Conservation (phyloP, 1,140 invertebrate species). For the Solen grandis region DNA sequence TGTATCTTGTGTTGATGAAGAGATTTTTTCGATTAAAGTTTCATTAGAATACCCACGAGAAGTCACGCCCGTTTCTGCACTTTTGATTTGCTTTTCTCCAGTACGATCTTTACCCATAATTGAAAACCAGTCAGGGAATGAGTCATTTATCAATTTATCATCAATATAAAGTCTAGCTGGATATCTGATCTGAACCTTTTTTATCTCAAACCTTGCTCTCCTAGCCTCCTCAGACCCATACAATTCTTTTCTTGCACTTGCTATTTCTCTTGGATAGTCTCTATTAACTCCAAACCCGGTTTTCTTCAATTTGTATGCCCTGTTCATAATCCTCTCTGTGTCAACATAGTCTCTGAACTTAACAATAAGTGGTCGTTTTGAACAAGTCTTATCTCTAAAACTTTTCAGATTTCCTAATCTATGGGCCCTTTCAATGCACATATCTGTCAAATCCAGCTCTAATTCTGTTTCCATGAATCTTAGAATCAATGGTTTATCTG, state of each 20-base stretch:
- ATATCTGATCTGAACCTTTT: not conserved
- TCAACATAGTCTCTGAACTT: not conserved
- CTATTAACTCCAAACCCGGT: not conserved
- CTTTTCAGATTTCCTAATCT: not conserved
- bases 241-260: not conserved
- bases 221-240: no score
- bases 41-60: not conserved
- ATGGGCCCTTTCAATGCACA: not conserved
- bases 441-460: not conserved
- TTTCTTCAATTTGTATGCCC: not conserved
- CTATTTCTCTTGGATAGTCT: not conserved
- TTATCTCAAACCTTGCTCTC: not conserved
- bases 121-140: constrained; percentile 33
- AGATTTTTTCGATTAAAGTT: not conserved
- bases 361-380: not conserved
- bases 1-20: not conserved
- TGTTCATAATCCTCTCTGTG: not conserved
- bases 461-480: not conserved
- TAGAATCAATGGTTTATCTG: not conserved
- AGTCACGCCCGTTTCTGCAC: not conserved
- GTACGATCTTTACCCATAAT: not conserved
- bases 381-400: no score
- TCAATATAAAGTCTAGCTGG: constrained; percentile 16
- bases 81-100: not conserved
- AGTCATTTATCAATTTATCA: constrained; percentile 2